Conservation (phyloP, 53 echinoderm and acorn worm species). For the Temnopleurus reevesii region DNA sequence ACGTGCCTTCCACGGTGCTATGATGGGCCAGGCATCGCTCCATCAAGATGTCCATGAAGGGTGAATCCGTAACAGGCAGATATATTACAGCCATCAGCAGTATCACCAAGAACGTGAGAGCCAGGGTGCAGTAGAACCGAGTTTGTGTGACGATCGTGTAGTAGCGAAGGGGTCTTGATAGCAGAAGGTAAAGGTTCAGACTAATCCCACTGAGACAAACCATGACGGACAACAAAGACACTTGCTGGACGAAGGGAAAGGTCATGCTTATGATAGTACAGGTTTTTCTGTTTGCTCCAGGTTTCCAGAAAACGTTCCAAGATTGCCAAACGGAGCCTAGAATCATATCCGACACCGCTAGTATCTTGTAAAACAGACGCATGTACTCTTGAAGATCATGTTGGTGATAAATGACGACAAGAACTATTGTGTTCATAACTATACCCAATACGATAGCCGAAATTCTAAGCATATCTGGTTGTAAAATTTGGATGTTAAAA, state of each 20-base stretch:
- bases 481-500: no score
- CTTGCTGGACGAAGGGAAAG: neutral
- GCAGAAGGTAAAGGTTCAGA: neutral
- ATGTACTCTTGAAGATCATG: neutral
- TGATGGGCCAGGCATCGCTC: neutral
- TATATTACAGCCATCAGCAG: no score
- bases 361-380: neutral
- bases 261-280: neutral
- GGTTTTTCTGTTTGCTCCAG: neutral
- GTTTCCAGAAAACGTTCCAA: neutral
- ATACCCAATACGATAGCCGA: no score
- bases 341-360: neutral
- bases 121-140: no score
- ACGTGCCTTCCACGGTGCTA: neutral
- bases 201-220: neutral
- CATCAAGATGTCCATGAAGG: neutral
- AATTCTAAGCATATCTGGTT: no score
- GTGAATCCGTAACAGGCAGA: neutral
- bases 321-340: neutral
- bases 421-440: no score
- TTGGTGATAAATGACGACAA: neutral
- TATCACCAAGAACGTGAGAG: no score
- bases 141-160: no score
- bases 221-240: neutral
- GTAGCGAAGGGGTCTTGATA: no score